Percentiles rank a stretch among this genome's conserved stretches.
phyloP scores from a whole-genome alignment of 35 echinoderm and acorn worm species.

The Eucidaris tribuloides region DNA sequence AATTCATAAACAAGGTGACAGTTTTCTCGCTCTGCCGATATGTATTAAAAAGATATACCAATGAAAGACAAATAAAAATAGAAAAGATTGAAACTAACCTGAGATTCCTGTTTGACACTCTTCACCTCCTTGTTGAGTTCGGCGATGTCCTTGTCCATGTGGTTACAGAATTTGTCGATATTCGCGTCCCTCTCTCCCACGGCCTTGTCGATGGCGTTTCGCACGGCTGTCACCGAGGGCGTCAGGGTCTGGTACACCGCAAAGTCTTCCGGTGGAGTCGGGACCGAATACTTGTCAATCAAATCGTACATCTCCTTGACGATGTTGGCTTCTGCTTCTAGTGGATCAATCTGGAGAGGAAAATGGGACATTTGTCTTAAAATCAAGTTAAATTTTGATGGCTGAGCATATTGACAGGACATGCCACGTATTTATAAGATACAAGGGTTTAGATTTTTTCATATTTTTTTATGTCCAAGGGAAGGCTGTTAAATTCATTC shows the following conservation, averaged over 20 bases:
- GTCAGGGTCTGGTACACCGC: conserved; percentile 92
- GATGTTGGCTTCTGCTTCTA: conserved; percentile 73
- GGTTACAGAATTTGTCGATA: conserved; percentile 98
- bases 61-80: too few species aligned
- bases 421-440: background rate
- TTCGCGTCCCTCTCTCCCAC: conserved; percentile 95
- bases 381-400: background rate
- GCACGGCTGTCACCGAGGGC: conserved; percentile 80
- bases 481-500: too few species aligned
- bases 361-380: too few species aligned
- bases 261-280: conserved; percentile 97
- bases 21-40: too few species aligned
- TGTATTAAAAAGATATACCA: too few species aligned
- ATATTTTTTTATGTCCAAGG: too few species aligned
- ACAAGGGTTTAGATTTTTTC: background rate
- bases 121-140: conserved; percentile 92
- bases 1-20: too few species aligned
- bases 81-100: conserved; percentile 40
- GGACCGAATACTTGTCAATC: conserved; percentile 88
- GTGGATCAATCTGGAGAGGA: conserved; percentile 55
- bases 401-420: too few species aligned
- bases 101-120: conserved; percentile 94
- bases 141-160: conserved; percentile 94
- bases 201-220: conserved; percentile 89
- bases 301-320: conserved; percentile 98